A percentile compares a stretch with the other conserved stretches of the same genome.
Conservation (phyloP, 1,140 invertebrate genomes). For the Melitaea cinxia region DNA sequence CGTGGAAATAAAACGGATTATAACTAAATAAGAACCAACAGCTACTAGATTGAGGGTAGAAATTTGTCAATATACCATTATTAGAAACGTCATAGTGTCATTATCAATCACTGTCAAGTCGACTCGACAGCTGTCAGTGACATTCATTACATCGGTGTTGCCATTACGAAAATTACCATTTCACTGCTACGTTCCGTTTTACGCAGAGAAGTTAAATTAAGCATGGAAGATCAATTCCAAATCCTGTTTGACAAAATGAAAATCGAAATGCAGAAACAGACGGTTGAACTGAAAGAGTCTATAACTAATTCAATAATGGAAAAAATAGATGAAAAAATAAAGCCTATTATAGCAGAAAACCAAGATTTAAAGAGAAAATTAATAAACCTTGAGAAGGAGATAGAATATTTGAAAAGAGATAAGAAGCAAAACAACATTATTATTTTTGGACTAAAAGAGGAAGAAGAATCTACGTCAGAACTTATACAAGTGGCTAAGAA, state of each 20-base stretch:
- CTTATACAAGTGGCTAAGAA: conserved; percentile 1
- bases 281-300: conserved; percentile 15
- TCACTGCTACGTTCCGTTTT: no score
- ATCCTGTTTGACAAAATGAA: conserved; percentile 14
- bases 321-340: conserved; percentile 38
- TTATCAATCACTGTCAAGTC: no score
- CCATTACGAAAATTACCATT: no score
- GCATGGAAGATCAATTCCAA: conserved; percentile 14
- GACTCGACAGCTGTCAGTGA: no score
- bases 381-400: conserved; percentile 31
- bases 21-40: no score
- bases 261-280: not conserved
- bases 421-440: not conserved
- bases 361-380: conserved; percentile 38
- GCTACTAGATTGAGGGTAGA: no score
- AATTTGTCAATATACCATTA: no score
- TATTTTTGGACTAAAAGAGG: not conserved
- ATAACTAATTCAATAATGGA: conserved; percentile 34
- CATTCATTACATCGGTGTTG: no score
- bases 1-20: no score
- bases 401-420: conserved; percentile 33
- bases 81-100: no score
- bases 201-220: no score
- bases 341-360: conserved; percentile 37
- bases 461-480: not conserved